Base-by-base conservation (phyloP, 2,113 vertebrate genomes). In the Stigmatopora argus region DNA sequence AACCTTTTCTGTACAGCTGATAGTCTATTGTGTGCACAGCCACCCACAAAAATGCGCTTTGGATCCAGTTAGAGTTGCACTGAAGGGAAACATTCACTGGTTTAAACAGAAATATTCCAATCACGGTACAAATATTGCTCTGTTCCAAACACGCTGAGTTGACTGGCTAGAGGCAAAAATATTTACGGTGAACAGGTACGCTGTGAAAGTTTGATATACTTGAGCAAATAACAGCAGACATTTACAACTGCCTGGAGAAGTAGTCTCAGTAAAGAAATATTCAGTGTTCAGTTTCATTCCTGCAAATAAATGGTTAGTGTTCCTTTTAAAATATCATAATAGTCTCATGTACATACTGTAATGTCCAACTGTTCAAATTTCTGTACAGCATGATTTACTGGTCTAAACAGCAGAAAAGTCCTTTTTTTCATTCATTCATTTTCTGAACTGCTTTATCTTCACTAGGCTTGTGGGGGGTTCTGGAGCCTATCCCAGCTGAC, bases 111-210 rank as follows among this genome's bases (percentile, higher is more conserved):
- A 69, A 76, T 13, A 74, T 26, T 71, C 49, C 45, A 65, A 61
- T 15, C 19, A 63, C 53, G 53, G 26, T 31, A 56, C 23, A 38
- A 3, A 15, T 5, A 31, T 41, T 3, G 26, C 0, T 61, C 45
- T 52, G 56, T 55, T 12, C 23, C 67, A 67, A 66, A 67, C 34
- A 85, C 73, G 82, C 84, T 86, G 77, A 83, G 86, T 82, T 83
- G 61, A 51, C 72, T 67, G 44, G 62, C 18, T 71, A 65, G 41
- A 79, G 71, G 57, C 47, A 3, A 67, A 66, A 62, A 72, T 46
- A 57, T 55, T 55, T 14, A 55, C 52, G 52, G 23, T 21, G 12
- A 53, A 21, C 23, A 26, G 21, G 52, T 26, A 26, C 11, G 19
- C 49, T 9, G 21, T 13, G 5, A 26, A 21, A 55, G 23, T 26